A percentile compares a stretch with the other conserved stretches of the same genome.
phyloP scores from a whole-genome alignment of 2,797 vertebrate genomes.

The Dipus sagitta region DNA sequence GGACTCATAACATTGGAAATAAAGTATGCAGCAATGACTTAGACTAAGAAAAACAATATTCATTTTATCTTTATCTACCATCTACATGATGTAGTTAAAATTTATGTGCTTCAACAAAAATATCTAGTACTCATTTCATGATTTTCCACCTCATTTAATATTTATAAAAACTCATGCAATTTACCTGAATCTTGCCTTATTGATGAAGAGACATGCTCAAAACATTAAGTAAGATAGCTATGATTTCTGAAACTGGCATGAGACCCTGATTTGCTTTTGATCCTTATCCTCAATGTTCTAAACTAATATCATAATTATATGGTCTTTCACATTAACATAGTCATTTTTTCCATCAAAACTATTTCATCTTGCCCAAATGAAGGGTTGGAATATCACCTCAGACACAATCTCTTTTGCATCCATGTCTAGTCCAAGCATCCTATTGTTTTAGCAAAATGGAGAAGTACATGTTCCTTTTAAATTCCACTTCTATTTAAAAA shows the following conservation, averaged over 20 bases:
- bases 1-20: neutral
- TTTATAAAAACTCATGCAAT: neutral
- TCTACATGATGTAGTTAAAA: neutral
- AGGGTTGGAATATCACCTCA: neutral
- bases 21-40: neutral
- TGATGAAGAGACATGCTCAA: neutral
- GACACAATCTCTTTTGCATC: neutral
- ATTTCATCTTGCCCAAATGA: neutral
- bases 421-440: neutral
- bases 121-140: neutral
- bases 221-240: neutral
- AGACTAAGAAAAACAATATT: neutral
- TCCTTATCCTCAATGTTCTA: neutral
- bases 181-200: neutral
- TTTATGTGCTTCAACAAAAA: neutral
- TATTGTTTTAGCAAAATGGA: neutral
- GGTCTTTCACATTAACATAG: neutral
- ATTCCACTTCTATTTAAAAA: neutral
- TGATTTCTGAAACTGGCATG: neutral
- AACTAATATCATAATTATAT: neutral
- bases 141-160: slow-evolving; percentile 27
- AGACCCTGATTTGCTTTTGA: neutral
- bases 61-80: neutral
- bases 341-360: neutral
- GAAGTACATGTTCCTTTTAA: neutral